These are phyloP conservation scores for Cistogaster globosa DNA, from an alignment of 2,888 invertebrate genomes.

Conservation along the genomic window DNA sequence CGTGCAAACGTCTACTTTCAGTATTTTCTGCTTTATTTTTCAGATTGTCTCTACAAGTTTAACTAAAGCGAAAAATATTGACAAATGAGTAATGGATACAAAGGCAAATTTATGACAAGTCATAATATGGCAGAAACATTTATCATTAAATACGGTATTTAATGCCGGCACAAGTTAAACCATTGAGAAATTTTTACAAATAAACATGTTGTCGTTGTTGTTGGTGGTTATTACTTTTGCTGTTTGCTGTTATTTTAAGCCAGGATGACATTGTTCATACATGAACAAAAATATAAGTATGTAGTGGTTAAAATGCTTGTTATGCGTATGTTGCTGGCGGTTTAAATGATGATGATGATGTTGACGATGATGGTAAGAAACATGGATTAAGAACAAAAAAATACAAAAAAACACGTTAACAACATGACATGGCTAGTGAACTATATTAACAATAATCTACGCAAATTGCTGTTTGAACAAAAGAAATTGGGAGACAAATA, in stretches of 20 bases:
- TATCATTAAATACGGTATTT: conserved; percentile 73
- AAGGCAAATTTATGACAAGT: conserved; percentile 82
- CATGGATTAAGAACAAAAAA: conserved; percentile 48
- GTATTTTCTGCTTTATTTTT: conserved; percentile 12
- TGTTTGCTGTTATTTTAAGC: conserved; percentile 47
- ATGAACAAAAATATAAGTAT: conserved; percentile 1
- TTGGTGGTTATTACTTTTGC: background rate
- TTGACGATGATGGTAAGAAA: conserved; percentile 39
- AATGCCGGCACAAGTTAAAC: conserved; percentile 70
- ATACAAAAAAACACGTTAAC: background rate
- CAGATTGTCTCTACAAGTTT: conserved; percentile 25
- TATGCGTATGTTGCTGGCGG: conserved; percentile 7
- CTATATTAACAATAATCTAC: conserved; percentile 59
- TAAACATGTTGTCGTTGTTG: conserved; percentile 43
- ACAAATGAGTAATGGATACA: conserved; percentile 79
- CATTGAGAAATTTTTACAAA: conserved; percentile 60
- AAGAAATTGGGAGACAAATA: background rate
- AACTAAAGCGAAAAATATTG: conserved; percentile 68
- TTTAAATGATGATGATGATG: conserved; percentile 26
- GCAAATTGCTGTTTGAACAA: conserved; percentile 16
- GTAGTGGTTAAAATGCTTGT: conserved; percentile 27
- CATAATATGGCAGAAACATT: conserved; percentile 76
- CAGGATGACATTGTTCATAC: conserved; percentile 47
- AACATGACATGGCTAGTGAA: conserved; percentile 62
- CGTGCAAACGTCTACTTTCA: conserved; percentile 30